phyloP scores from a whole-genome alignment of 2,888 invertebrate species.

The Dione juno region DNA sequence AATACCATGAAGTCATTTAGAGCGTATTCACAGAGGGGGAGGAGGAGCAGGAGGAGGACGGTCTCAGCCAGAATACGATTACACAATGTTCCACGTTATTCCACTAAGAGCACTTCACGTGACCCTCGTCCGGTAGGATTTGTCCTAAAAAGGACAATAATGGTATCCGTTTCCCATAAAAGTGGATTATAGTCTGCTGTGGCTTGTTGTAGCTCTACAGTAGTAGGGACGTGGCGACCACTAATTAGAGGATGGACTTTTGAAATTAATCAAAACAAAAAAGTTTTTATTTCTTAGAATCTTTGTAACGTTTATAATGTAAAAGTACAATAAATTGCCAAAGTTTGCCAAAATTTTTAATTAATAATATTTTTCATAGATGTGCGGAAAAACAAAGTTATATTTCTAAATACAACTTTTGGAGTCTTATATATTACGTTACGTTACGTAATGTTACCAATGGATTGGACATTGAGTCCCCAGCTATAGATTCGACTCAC shows the following conservation, averaged over 20 bases:
- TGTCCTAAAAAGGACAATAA: slow-evolving; percentile 9
- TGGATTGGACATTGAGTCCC: no score
- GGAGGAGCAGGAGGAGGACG: neutral
- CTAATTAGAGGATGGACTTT: neutral
- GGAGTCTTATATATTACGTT: no score
- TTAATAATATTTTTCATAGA: no score
- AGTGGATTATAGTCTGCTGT: neutral
- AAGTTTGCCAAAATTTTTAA: no score
- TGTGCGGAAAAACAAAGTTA: no score
- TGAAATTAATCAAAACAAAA: slow-evolving; percentile 4
- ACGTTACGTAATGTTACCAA: no score
- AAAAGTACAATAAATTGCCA: no score
- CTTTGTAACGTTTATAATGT: neutral
- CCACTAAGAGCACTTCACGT: slow-evolving; percentile 22
- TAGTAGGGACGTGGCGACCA: neutral
- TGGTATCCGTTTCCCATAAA: slow-evolving; percentile 15
- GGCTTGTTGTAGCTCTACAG: neutral
- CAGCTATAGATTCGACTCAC: no score
- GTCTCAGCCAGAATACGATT: neutral
- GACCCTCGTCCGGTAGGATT: slow-evolving; percentile 13
- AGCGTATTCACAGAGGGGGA: neutral
- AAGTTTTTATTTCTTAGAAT: neutral
- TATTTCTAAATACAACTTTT: no score
- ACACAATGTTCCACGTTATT: slow-evolving; percentile 5
- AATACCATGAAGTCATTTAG: neutral